Evolutionary conservation across 2,113 vertebrate genomes (phyloP).

Genomic region (Carassius carassius): DNA sequence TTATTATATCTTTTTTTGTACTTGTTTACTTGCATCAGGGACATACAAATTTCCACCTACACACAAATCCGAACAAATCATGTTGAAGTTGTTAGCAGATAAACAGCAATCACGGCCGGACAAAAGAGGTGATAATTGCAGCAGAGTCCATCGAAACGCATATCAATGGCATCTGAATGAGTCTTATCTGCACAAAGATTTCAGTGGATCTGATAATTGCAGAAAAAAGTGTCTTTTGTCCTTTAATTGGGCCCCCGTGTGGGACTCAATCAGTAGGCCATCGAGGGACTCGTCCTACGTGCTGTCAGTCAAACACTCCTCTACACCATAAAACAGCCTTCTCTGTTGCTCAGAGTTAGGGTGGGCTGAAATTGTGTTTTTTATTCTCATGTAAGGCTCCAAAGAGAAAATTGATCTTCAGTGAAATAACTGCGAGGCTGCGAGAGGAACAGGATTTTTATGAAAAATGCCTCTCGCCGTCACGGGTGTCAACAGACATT

Average conservation of each 20-base stretch:
- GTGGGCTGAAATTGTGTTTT: conserved; percentile 17
- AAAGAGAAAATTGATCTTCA: conserved; percentile 21
- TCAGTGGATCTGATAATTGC: conserved; percentile 30
- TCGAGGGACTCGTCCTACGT: conserved; percentile 3
- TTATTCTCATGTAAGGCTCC: conserved; percentile 17
- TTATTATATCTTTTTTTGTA: not conserved
- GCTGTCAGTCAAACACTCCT: conserved; percentile 23
- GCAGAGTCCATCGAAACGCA: not conserved
- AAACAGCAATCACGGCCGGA: conserved; percentile 24
- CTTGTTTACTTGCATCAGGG: not conserved
- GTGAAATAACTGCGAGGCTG: conserved; percentile 15
- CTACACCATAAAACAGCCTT: conserved; percentile 3
- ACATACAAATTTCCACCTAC: not conserved
- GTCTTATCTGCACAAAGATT: conserved; percentile 19
- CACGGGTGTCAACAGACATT: conserved; percentile 11
- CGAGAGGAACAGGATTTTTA: conserved; percentile 15
- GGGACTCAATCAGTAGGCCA: conserved; percentile 20
- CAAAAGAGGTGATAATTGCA: conserved; percentile 32
- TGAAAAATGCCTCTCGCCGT: conserved; percentile 17
- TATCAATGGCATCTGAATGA: conserved; percentile 34
- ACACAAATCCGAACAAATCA: not conserved
- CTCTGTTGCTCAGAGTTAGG: conserved; percentile 24
- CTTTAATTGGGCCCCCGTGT: conserved; percentile 14
- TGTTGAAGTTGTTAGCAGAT: not conserved
- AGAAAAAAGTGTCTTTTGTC: conserved; percentile 32